Base-by-base conservation (phyloP, 2,113 vertebrate genomes). In the Neolamprologus sp. region DNA sequence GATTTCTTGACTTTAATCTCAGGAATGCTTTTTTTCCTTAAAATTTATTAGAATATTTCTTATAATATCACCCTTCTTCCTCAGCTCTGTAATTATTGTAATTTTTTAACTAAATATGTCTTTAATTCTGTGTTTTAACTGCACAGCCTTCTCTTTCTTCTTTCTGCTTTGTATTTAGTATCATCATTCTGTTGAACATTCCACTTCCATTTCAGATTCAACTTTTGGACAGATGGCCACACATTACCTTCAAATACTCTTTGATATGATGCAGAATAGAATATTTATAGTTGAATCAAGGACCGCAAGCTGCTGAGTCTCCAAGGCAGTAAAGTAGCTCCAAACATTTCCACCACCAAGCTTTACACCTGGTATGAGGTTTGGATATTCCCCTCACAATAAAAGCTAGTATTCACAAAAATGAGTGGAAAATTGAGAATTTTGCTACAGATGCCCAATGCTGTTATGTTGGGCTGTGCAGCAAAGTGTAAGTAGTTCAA, bases 181-280 rank as follows among this genome's bases (percentile, higher is more conserved):
- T 81, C 14, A 57, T 40, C 33, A 57, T 55, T 37, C 51, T 80
- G 3, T 55, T 40, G 33, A 40, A 57, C 7, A 3, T 2, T 80
- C 9, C 51, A 23, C 33, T 80, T 54, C n/a, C 23, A 30, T 49
- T 78, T 78, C 45, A 81, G 16, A 17, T 81, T 81, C 79, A 37
- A 80, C n/a, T 54, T 17, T 54, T 54, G 78, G 9, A 42, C 45
- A 57, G 79, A 81, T 81, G 79, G 51, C 33, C 33, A 23, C 53
- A 40, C 13, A 42, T 42, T 26, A 57, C 37, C 79, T 81, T 81
- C n/a, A 37, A 80, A 55, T 55, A 26, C 21, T 58, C 21, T 81
- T 81, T 81, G 23, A 81, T 58, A 58, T 58, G 54, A 58, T 81
- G 54, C 23, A 80, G 75, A 80, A 80, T 75, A 75, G 68, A 75